Conservation (phyloP, 1,140 invertebrate genomes). For the Drepana arcuata region DNA sequence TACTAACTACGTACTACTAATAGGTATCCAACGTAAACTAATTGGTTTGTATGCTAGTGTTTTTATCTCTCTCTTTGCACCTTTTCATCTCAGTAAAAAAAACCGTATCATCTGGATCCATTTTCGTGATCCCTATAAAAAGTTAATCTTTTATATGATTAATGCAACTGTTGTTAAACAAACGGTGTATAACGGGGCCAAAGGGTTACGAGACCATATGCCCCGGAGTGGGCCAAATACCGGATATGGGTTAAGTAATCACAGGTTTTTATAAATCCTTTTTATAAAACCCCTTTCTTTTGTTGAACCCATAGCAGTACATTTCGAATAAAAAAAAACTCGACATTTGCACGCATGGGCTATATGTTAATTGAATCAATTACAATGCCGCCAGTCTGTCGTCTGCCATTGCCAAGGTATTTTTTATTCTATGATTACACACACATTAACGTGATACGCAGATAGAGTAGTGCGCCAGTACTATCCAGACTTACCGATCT, state of each 20-base stretch:
- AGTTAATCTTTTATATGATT: slow-evolving; percentile 39
- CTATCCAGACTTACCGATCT: no score
- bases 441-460: no score
- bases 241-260: slow-evolving; percentile 70
- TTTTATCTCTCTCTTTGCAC: no score
- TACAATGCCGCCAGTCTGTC: slow-evolving; percentile 28
- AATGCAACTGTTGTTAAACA: slow-evolving; percentile 54
- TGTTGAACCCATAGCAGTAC: slow-evolving; percentile 41
- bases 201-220: slow-evolving; percentile 67
- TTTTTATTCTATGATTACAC: slow-evolving; percentile 22
- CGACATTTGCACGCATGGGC: slow-evolving; percentile 49
- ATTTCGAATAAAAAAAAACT: slow-evolving; percentile 36
- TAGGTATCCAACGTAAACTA: no score
- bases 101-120: slow-evolving; percentile 12
- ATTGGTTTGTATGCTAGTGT: no score
- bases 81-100: no score
- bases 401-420: slow-evolving; percentile 12
- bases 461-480: no score
- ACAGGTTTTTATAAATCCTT: slow-evolving; percentile 52
- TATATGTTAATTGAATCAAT: slow-evolving; percentile 50
- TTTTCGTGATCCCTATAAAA: slow-evolving; percentile 19
- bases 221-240: slow-evolving; percentile 30
- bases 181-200: slow-evolving; percentile 59
- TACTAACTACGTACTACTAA: no score
- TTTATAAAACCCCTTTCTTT: slow-evolving; percentile 55